A percentile compares a stretch with the other conserved stretches of the same genome.
phyloP scores from a whole-genome alignment of 2,888 invertebrate genomes.

The Apodemia zela region DNA sequence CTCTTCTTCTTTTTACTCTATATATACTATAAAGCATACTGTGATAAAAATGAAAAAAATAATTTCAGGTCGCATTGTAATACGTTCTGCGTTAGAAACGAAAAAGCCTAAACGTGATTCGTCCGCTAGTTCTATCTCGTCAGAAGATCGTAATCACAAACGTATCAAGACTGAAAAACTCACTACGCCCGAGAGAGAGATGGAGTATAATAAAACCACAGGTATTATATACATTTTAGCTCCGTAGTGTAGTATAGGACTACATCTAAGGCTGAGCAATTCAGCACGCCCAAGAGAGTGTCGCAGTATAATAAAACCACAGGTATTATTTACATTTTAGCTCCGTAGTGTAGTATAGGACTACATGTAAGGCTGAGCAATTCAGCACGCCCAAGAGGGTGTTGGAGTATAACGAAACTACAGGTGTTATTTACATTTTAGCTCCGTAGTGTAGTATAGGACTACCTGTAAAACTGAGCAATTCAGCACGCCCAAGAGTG shows the following conservation, averaged over 20 bases:
- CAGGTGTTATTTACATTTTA: no score
- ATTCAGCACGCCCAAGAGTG: neutral
- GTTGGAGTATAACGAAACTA: no score
- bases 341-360: neutral
- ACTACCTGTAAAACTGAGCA: no score
- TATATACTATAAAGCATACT: neutral
- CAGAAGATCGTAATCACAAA: constrained; percentile 42
- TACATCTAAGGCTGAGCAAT: no score
- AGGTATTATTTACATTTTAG: no score
- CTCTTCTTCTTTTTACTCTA: no score
- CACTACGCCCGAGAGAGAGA: constrained; percentile 57
- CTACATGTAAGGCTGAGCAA: no score
- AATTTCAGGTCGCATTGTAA: constrained; percentile 65
- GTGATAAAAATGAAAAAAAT: neutral
- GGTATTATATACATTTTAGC: constrained; percentile 33
- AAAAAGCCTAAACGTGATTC: constrained; percentile 59
- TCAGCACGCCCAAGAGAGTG: neutral
- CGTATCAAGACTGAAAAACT: constrained; percentile 54
- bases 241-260: no score
- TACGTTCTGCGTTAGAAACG: constrained; percentile 66
- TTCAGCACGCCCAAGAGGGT: neutral
- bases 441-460: no score
- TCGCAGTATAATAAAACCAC: no score
- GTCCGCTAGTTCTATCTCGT: constrained; percentile 59
- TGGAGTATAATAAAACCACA: constrained; percentile 55